Percentiles rank a stretch among this genome's conserved stretches.
phyloP scores from a whole-genome alignment of 2,113 vertebrate species.

The Neolamprologus devosi region DNA sequence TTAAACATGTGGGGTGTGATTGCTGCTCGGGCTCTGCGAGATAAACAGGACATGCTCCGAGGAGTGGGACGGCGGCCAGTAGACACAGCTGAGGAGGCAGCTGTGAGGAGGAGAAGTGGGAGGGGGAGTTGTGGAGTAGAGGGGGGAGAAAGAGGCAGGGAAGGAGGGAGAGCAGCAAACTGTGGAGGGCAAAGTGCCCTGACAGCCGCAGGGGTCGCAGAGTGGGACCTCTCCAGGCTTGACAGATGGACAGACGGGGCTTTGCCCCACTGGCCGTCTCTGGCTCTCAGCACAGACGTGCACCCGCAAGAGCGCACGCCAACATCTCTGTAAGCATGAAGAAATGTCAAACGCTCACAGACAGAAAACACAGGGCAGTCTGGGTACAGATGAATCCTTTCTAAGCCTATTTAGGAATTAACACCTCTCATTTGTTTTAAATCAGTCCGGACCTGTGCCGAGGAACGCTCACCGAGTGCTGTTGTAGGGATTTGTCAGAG shows the following conservation, averaged over 20 bases:
- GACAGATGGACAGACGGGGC: conserved; percentile 61
- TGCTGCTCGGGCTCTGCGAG: conserved; percentile 6
- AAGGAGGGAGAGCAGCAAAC: conserved; percentile 16
- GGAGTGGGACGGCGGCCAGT: conserved; percentile 57
- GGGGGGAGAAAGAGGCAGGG: not conserved
- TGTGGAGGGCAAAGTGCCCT: conserved; percentile 48
- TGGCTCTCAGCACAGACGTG: not conserved
- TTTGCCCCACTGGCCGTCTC: conserved; percentile 13
- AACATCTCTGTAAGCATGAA: not conserved
- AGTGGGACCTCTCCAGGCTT: conserved; percentile 44
- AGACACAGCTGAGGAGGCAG: conserved; percentile 70
- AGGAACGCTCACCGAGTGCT: not conserved
- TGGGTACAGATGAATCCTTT: not conserved
- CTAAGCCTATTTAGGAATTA: not conserved
- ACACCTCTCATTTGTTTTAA: not conserved
- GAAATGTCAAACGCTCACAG: not conserved
- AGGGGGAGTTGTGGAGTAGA: not conserved
- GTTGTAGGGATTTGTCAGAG: not conserved
- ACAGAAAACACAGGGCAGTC: not conserved
- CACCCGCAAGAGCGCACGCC: not conserved
- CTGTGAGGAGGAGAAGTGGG: conserved; percentile 44
- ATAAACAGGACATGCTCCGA: conserved; percentile 63
- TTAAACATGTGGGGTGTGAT: not conserved
- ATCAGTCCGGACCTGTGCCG: not conserved
- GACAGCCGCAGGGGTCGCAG: conserved; percentile 43